Evolutionary conservation across 2,888 invertebrate genomes (phyloP).

Genomic region (Galeruca laticollis): DNA sequence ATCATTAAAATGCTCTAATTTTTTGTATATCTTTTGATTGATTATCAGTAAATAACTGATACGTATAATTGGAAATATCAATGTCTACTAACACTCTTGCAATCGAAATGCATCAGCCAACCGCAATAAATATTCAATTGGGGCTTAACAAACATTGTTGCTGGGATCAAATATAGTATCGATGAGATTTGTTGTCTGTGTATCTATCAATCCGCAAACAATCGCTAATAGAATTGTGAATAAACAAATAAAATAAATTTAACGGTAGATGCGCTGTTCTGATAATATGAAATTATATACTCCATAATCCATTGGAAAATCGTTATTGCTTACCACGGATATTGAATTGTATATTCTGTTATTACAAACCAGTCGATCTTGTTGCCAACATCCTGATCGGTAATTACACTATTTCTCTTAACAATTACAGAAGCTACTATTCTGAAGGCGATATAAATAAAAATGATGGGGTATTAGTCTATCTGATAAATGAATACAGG

Average conservation of each 20-base stretch:
- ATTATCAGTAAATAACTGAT: no score
- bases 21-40: no score
- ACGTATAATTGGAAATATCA: no score
- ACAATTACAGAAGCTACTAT: no score
- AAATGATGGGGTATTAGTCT: no score
- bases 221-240: slow-evolving; percentile 39
- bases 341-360: no score
- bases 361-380: neutral
- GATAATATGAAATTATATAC: neutral
- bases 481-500: no score
- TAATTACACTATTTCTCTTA: neutral
- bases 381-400: slow-evolving; percentile 8
- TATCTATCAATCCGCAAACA: slow-evolving; percentile 17
- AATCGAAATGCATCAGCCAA: neutral
- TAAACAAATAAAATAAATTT: slow-evolving; percentile 43
- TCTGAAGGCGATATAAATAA: no score
- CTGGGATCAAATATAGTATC: neutral
- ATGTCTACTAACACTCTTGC: neutral
- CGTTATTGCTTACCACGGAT: neutral
- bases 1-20: no score
- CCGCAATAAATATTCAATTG: neutral
- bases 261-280: slow-evolving; percentile 32
- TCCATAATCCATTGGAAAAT: neutral
- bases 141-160: neutral
- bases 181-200: slow-evolving; percentile 1